A percentile compares a stretch with the other conserved stretches of the same genome.
Conservation (phyloP, 2,113 vertebrate species). For the Nannospalax galili region DNA sequence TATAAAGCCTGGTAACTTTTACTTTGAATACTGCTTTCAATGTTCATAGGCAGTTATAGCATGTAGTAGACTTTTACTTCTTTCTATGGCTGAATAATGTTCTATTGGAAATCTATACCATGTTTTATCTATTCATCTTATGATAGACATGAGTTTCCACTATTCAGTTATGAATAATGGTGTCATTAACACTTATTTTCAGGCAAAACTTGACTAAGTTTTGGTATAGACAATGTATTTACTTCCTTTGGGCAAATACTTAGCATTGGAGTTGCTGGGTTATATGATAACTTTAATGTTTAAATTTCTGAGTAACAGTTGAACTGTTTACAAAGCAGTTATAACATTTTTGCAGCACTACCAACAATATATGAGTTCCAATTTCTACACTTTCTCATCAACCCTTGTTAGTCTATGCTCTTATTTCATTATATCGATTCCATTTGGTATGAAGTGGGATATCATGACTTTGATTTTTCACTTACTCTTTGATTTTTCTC, state of each 20-base stretch:
- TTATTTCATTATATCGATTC: neutral
- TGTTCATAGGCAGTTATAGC: neutral
- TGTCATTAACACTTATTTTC: neutral
- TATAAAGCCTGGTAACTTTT: conserved; percentile 6
- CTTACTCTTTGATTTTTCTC: neutral
- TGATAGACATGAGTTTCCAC: neutral
- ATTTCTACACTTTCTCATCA: neutral
- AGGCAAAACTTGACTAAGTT: no score
- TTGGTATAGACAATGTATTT: neutral
- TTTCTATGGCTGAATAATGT: neutral
- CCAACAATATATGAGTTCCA: neutral
- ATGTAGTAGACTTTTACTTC: neutral
- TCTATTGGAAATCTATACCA: neutral
- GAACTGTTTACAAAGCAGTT: neutral
- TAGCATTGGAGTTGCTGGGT: neutral
- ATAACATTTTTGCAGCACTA: neutral
- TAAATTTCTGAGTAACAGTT: conserved; percentile 12
- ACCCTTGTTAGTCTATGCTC: neutral
- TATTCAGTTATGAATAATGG: neutral
- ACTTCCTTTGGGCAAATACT: neutral
- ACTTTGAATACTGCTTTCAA: conserved; percentile 49
- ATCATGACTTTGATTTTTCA: conserved; percentile 45
- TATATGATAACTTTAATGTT: conserved; percentile 32
- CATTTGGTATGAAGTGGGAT: conserved; percentile 5
- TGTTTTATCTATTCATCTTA: conserved; percentile 13